Base-by-base conservation (phyloP, 2,888 invertebrate species). In the Tetragonula carbonaria region DNA sequence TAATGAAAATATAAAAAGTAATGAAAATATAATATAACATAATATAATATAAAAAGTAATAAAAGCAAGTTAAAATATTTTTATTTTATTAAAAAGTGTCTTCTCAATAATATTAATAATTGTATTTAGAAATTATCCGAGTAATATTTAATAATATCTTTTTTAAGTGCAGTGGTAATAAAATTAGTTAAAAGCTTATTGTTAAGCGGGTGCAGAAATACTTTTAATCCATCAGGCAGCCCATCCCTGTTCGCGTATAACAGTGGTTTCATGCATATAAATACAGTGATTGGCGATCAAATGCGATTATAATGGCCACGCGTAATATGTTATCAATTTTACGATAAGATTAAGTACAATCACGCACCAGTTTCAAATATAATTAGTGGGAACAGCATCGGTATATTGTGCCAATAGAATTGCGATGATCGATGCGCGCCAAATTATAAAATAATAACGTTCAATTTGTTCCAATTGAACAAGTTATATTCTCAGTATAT, bases 161-260 rank as follows among this genome's bases (percentile, higher is more conserved):
- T 28, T 70, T 62, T 13, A 16, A 59, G 18, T 13, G 14, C 6
- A 33, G 13, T 45, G 11, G n/a, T 23, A 75, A 65, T 57, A n/a
- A 76, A 65, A 71, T 50, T 21, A 65, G 33, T 33, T n/a, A 23
- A 38, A 71, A 76, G 63, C 50, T 45, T 8, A 38, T 38, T 38
- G 8, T 8, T 38, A 23, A 51, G 51, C 70, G 38, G 28, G 50
- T 57, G 70, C 65, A 65, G 33, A 23, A 38, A 57, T 11, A 65
- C 14, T 28, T 65, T 70, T 77, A 33, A 70, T 50, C 65, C 76
- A 80, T 21, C 77, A 71, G 76, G 50, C 70, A 80, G 68, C 63
- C n/a, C 0, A 23, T 23, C 33, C 2, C 28, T 57, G 55, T 21
- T 68, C 13, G 38, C 18, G 13, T 23, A 23, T n/a, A 62, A 18